These are phyloP conservation scores for Zaprionus ghesquierei DNA, from an alignment of 1,140 invertebrate species.

Conservation along the genomic window DNA sequence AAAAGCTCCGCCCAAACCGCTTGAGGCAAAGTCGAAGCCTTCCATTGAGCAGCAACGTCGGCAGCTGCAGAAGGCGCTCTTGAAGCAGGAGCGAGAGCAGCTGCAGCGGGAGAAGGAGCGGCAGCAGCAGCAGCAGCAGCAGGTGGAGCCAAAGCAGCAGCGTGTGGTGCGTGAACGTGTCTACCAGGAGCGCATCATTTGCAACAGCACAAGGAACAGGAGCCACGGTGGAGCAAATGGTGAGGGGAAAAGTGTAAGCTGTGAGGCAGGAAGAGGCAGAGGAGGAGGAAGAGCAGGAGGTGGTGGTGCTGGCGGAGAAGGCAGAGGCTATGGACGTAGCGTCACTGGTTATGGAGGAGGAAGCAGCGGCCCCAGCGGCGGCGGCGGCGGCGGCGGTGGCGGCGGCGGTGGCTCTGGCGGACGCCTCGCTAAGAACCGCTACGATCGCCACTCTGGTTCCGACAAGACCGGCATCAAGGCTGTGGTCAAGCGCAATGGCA, in stretches of 20 bases:
- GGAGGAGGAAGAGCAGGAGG: background rate
- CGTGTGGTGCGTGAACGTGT: background rate
- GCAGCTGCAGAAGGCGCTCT: background rate
- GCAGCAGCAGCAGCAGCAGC: background rate
- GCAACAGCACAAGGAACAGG: slow-evolving; percentile 8
- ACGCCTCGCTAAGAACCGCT: slow-evolving; percentile 74
- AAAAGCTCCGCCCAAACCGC: background rate
- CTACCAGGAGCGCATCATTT: slow-evolving; percentile 10
- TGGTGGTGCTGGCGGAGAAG: background rate
- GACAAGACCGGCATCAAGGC: slow-evolving; percentile 96
- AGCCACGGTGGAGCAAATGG: background rate
- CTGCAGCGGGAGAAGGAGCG: background rate
- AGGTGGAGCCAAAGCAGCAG: background rate
- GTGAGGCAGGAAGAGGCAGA: background rate
- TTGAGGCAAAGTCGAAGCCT: background rate
- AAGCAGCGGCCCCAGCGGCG: background rate
- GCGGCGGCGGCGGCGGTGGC: background rate
- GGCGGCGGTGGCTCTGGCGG: background rate
- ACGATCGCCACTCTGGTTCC: slow-evolving; percentile 95
- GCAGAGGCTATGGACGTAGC: background rate
- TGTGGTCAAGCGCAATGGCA: slow-evolving; percentile 95
- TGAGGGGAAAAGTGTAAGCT: too few relatives aligned
- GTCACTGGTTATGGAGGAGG: background rate
- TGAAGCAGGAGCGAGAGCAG: background rate
- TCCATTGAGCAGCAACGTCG: background rate